A percentile compares a stretch with the other conserved stretches of the same genome.
phyloP scores from a whole-genome alignment of 2,888 invertebrate genomes.

The Schizaphis graminum region DNA sequence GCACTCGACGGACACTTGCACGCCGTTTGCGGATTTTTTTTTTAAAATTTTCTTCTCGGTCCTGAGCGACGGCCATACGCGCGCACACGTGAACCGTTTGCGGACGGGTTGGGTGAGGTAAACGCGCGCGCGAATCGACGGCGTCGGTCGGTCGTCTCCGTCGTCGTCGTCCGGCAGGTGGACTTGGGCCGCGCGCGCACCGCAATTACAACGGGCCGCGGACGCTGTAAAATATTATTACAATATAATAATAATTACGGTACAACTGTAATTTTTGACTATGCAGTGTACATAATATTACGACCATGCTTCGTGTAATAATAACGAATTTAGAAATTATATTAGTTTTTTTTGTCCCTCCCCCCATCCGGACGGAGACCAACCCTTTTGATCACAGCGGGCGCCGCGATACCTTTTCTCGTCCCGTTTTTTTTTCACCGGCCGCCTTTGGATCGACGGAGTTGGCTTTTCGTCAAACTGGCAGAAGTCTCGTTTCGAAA shows the following conservation, averaged over 20 bases:
- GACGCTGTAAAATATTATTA: neutral
- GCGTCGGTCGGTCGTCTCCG: conserved; percentile 7
- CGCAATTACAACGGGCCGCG: neutral
- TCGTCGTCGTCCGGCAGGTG: neutral
- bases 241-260: neutral
- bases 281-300: neutral
- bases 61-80: neutral
- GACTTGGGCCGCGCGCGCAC: neutral
- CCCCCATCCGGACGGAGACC: neutral
- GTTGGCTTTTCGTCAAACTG: conserved; percentile 56
- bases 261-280: neutral
- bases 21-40: neutral
- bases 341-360: neutral
- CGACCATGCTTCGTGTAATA: neutral
- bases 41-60: neutral
- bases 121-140: conserved; percentile 8
- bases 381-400: neutral
- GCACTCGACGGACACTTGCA: neutral
- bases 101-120: neutral
- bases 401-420: neutral
- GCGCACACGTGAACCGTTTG: neutral
- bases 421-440: neutral
- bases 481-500: neutral
- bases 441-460: neutral
- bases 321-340: neutral